Evolutionary conservation across 1,140 invertebrate species (phyloP), one percentile per base, ranked within the genome.

Genomic region (Ectropis grisescens): DNA sequence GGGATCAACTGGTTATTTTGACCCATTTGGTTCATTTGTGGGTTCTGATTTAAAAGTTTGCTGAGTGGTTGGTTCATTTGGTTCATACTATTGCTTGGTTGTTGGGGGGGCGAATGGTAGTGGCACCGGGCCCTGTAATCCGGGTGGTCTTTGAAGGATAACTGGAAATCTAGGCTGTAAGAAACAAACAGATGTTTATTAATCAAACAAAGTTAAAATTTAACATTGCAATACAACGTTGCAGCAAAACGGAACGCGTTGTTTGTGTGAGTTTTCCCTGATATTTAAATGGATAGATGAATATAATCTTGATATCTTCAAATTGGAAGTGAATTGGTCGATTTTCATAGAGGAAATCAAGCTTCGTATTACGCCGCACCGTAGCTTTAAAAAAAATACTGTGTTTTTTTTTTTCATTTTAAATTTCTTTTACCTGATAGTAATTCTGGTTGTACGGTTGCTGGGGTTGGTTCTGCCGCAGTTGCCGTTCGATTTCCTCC

Each of bases 401-500:
- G n/a, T n/a, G n/a, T n/a, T n/a, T n/a, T n/a, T n/a, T n/a, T n/a
- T n/a, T n/a, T n/a, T n/a, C n/a, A n/a, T n/a, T n/a, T n/a, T n/a
- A 19, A 19, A 19, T 8, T 19, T 19, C 16, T 19, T 8, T 23
- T 40, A 75, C 70, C 56, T 75, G 74, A 26, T 58, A 75, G 27
- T 55, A 74, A 27, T 66, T 64, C 41, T 78, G 60, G 37, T 33
- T 47, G 27, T 25, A 38, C 0, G 35, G 29, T 22, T 49, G 58
- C 29, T 60, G 58, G 1, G 44, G 43, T 26, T 75, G 74, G 15
- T 69, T 67, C 43, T 79, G 67, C 0, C 70, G 66, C 26, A 83
- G 48, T 40, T 75, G 78, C 8, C 76, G 54, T 43, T 83, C 81
- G 42, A 83, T 13, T 35, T 83, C 81, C 33, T 83, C 81, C 1